Conservation (phyloP, 1,140 invertebrate genomes). For the Drosophila ercepeae region DNA sequence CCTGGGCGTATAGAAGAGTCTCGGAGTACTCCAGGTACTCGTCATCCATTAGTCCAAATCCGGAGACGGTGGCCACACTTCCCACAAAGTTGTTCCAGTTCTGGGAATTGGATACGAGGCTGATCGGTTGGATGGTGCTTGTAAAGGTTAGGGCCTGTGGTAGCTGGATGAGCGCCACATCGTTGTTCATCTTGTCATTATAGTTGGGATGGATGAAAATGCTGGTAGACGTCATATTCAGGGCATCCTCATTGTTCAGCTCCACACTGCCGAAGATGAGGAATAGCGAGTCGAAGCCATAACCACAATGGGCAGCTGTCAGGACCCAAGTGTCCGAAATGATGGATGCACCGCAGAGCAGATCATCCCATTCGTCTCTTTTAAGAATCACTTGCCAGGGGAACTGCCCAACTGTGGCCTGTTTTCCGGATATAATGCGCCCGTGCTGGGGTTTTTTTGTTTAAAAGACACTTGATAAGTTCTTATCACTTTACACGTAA, state of each 20-base stretch:
- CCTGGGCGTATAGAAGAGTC: constrained; percentile 59
- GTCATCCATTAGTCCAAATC: constrained; percentile 70
- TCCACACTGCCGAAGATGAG: constrained; percentile 84
- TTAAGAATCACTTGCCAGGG: constrained; percentile 81
- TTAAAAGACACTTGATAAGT: not conserved
- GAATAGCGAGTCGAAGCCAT: constrained; percentile 57
- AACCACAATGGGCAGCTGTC: constrained; percentile 86
- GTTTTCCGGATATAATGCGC: constrained; percentile 63
- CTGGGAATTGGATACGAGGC: constrained; percentile 44
- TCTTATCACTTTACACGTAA: not conserved
- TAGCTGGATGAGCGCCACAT: constrained; percentile 86
- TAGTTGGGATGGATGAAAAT: constrained; percentile 84
- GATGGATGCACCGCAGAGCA: constrained; percentile 86
- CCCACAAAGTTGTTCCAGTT: constrained; percentile 56
- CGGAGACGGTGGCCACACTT: constrained; percentile 51
- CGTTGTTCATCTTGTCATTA: constrained; percentile 84
- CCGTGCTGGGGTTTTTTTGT: constrained; percentile 47
- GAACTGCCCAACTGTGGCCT: constrained; percentile 55
- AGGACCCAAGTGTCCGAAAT: constrained; percentile 85
- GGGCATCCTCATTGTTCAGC: constrained; percentile 66
- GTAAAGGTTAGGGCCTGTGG: constrained; percentile 82
- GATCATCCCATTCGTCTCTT: constrained; percentile 58
- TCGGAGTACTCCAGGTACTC: constrained; percentile 69
- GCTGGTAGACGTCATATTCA: constrained; percentile 72
- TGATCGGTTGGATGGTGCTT: constrained; percentile 56